A percentile compares a stretch with the other conserved stretches of the same genome.
Evolutionary conservation across 2,113 vertebrate species (phyloP).

Genomic region (Paralichthys olivaceus): DNA sequence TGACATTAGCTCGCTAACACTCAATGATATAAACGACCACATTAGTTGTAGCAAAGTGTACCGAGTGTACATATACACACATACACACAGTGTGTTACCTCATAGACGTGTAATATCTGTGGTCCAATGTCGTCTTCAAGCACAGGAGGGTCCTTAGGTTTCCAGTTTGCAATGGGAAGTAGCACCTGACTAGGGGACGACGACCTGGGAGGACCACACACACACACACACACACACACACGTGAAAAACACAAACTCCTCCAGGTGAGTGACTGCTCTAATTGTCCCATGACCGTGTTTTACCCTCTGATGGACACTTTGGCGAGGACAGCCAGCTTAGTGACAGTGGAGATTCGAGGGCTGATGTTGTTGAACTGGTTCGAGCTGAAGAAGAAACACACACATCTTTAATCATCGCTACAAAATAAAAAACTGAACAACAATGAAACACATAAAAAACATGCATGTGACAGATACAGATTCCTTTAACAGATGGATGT

Average conservation of each 20-base stretch:
- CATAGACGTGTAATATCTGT: constrained; percentile 91
- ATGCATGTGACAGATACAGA: not conserved
- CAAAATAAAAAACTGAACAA: not conserved
- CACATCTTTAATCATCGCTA: not conserved
- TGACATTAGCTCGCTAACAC: too few relatives aligned
- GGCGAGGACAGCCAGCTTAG: constrained; percentile 89
- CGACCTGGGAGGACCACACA: constrained; percentile 78
- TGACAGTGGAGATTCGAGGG: constrained; percentile 84
- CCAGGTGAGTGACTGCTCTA: not conserved
- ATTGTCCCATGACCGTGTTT: constrained; percentile 28
- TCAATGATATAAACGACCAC: not conserved
- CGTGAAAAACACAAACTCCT: too few relatives aligned
- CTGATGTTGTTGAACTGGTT: constrained; percentile 92
- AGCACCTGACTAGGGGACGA: constrained; percentile 93
- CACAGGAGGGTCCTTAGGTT: constrained; percentile 85
- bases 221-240: not conserved
- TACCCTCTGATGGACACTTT: constrained; percentile 96
- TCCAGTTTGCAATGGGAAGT: constrained; percentile 95
- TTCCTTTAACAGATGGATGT: too few relatives aligned
- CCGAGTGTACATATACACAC: not conserved
- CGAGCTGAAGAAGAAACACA: constrained; percentile 80
- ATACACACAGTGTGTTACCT: constrained; percentile 79
- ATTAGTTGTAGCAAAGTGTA: not conserved
- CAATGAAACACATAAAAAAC: constrained; percentile 37
- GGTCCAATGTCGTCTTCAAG: constrained; percentile 94